Evolutionary conservation across 1,140 invertebrate genomes (phyloP).

Genomic region (Magallana gigas): DNA sequence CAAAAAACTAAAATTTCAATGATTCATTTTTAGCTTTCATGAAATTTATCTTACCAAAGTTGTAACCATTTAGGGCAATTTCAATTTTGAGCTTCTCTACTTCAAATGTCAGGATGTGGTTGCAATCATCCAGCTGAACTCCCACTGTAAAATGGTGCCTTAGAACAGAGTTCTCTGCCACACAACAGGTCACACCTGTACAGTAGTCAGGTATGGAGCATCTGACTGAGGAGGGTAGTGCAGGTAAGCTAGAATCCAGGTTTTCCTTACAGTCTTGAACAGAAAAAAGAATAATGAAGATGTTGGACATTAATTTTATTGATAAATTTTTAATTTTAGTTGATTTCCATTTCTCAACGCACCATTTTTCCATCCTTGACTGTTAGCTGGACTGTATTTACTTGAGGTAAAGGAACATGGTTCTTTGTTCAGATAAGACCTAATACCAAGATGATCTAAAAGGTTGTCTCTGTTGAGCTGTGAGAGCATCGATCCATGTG

Average conservation of each 20-base stretch:
- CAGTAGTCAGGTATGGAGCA: conserved; percentile 41
- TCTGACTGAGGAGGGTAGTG: neutral
- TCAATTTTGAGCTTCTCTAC: conserved; percentile 53
- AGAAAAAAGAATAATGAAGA: neutral
- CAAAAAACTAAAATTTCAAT: neutral
- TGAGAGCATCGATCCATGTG: conserved; percentile 8
- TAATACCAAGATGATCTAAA: neutral
- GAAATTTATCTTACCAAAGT: conserved; percentile 9
- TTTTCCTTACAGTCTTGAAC: neutral
- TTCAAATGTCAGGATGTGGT: conserved; percentile 41
- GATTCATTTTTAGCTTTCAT: no score
- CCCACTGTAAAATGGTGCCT: conserved; percentile 42
- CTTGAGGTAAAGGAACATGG: conserved; percentile 7
- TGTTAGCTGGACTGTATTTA: conserved; percentile 1
- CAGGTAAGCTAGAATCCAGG: neutral
- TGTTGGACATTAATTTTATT: no score
- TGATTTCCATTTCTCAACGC: neutral
- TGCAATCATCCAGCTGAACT: conserved; percentile 46
- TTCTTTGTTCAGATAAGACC: conserved; percentile 11
- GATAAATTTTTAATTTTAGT: no score
- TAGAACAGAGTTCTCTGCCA: conserved; percentile 9
- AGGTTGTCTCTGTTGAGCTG: neutral
- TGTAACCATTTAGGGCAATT: conserved; percentile 39
- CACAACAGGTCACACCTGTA: conserved; percentile 40
- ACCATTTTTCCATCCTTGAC: conserved; percentile 26